A percentile compares a stretch with the other conserved stretches of the same genome.
Conservation (phyloP, 2,888 invertebrate species). For the Nesidiocoris tenuis region DNA sequence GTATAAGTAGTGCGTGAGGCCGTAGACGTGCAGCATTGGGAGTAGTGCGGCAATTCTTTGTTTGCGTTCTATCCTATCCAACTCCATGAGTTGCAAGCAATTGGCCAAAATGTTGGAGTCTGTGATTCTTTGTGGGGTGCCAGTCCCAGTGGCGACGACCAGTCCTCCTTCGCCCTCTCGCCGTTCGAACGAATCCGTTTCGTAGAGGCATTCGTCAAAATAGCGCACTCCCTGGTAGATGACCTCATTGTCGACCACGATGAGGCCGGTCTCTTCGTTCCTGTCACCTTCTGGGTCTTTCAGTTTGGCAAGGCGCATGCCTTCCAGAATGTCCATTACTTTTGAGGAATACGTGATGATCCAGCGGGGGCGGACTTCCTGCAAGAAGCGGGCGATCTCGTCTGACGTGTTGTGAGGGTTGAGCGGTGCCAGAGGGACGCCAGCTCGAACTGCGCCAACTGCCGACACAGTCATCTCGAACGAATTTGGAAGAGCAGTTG, state of each 20-base stretch:
- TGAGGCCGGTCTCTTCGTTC: constrained; percentile 40
- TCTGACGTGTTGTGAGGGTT: constrained; percentile 70
- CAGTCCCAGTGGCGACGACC: constrained; percentile 32
- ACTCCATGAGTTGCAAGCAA: constrained; percentile 46
- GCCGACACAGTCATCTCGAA: constrained; percentile 72
- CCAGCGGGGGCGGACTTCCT: constrained; percentile 37
- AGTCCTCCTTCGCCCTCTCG: constrained; percentile 29
- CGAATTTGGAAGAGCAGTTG: constrained; percentile 70
- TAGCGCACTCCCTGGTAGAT: constrained; percentile 43
- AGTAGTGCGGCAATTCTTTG: constrained; percentile 65
- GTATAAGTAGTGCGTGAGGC: constrained; percentile 69
- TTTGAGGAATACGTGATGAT: constrained; percentile 45
- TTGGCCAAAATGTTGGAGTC: constrained; percentile 54
- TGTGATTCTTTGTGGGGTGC: constrained; percentile 60
- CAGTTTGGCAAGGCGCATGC: constrained; percentile 30
- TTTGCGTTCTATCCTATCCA: constrained; percentile 55
- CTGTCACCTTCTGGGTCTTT: background rate
- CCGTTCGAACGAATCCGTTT: constrained; percentile 14
- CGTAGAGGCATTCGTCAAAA: constrained; percentile 43
- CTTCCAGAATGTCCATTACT: constrained; percentile 45
- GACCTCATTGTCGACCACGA: constrained; percentile 46
- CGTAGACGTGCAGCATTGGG: constrained; percentile 79
- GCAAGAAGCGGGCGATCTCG: constrained; percentile 50
- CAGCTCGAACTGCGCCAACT: constrained; percentile 69
- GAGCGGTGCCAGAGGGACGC: constrained; percentile 67